Evolutionary conservation across 2,888 invertebrate species (phyloP).

Genomic region (Dolomedes plantarius): DNA sequence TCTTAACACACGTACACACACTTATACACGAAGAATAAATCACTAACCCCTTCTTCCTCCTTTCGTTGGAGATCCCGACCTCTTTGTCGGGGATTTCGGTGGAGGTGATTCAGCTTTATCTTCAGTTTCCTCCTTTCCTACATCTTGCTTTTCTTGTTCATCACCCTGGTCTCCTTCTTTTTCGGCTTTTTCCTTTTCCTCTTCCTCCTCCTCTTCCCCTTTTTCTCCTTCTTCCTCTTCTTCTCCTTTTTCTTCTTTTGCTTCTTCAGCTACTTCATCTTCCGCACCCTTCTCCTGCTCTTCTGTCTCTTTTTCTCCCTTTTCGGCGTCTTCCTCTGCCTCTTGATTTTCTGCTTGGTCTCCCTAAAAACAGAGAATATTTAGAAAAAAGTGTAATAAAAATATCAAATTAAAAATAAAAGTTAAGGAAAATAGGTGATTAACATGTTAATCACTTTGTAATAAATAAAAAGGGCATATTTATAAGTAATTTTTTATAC

Average conservation of each 20-base stretch:
- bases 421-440: too few species aligned
- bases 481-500: too few species aligned
- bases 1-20: too few species aligned
- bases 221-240: not conserved
- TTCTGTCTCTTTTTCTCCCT: not conserved
- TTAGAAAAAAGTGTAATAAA: too few species aligned
- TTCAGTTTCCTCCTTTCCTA: slow-evolving; percentile 23
- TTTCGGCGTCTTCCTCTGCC: too few species aligned
- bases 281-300: slow-evolving; percentile 8
- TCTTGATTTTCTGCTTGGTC: too few species aligned
- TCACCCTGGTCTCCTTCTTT: not conserved
- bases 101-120: slow-evolving; percentile 34
- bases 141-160: slow-evolving; percentile 12
- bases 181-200: not conserved
- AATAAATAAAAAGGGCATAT: too few species aligned
- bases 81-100: slow-evolving; percentile 55
- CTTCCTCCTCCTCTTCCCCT: not conserved
- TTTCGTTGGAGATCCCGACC: slow-evolving; percentile 56
- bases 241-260: not conserved
- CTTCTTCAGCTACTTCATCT: not conserved
- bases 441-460: too few species aligned
- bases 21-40: too few species aligned
- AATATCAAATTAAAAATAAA: too few species aligned
- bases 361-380: too few species aligned
- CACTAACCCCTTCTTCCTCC: slow-evolving; percentile 54